These are phyloP conservation scores for Phrynosoma blainvillii DNA, from an alignment of 2,113 vertebrate genomes.

Conservation along the genomic window DNA sequence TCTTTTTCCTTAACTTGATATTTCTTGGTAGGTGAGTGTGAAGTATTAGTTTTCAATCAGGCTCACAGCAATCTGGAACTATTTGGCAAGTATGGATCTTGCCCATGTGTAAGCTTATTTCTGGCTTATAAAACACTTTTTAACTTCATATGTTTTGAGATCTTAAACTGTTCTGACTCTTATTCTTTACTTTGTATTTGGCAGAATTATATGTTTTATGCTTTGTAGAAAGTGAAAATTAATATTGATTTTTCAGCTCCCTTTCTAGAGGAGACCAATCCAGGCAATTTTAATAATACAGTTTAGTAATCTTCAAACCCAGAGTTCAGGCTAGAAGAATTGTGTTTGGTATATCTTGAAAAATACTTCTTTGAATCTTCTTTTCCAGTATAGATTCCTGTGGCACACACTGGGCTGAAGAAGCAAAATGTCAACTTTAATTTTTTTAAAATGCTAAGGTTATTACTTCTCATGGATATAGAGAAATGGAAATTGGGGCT, in stretches of 20 bases:
- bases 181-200: neutral
- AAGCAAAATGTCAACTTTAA: neutral
- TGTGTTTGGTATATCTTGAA: neutral
- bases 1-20: neutral
- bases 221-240: neutral
- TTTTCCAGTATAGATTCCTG: neutral
- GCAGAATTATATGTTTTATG: neutral
- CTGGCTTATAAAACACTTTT: neutral
- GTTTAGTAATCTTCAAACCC: neutral
- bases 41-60: neutral
- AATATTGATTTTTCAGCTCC: neutral
- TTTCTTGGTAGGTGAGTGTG: too few species aligned
- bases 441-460: neutral
- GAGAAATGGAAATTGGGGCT: neutral
- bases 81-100: fast-evolving
- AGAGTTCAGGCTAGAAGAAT: fast-evolving
- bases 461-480: neutral
- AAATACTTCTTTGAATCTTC: neutral
- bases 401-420: neutral
- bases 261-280: neutral
- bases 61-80: fast-evolving
- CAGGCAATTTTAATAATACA: neutral
- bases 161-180: neutral
- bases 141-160: neutral
- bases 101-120: neutral